Conservation (phyloP, 1,140 invertebrate species). For the Meloidogyne floridensis region DNA sequence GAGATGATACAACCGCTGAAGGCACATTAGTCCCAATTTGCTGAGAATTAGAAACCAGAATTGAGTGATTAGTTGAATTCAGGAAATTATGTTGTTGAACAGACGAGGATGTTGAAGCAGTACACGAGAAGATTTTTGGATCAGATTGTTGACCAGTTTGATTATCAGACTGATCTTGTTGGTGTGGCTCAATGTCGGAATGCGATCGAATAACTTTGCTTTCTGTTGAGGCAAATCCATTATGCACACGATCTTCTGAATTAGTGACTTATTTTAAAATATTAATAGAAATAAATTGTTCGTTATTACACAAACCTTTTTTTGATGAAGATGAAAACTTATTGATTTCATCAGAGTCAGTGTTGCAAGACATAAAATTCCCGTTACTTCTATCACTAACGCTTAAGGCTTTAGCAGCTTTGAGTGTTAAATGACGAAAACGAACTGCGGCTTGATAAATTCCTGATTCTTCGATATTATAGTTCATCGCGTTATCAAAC, state of each 20-base stretch:
- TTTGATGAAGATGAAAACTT: background rate
- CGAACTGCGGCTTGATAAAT: conserved; percentile 71
- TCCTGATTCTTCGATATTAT: conserved; percentile 83
- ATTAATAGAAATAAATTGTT: too few relatives aligned
- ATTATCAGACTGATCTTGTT: background rate
- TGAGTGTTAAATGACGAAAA: conserved; percentile 46
- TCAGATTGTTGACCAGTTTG: background rate
- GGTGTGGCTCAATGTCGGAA: background rate
- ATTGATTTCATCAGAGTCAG: background rate
- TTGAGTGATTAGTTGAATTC: background rate
- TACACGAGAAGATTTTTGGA: background rate
- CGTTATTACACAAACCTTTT: too few relatives aligned
- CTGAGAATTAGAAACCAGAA: background rate
- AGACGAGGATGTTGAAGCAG: background rate
- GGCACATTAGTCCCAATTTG: too few relatives aligned
- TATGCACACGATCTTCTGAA: background rate
- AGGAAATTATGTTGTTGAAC: background rate
- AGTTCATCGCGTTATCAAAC: conserved; percentile 95
- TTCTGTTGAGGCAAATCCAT: background rate
- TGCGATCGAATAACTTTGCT: background rate
- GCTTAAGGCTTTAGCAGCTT: conserved; percentile 48
- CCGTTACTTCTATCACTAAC: background rate
- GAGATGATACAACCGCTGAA: too few relatives aligned
- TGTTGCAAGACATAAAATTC: background rate
- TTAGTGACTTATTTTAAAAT: too few relatives aligned